Evolutionary conservation across 1,140 invertebrate species (phyloP), one percentile per base, ranked within the genome.

Genomic region (Brachionus calyciflorus): DNA sequence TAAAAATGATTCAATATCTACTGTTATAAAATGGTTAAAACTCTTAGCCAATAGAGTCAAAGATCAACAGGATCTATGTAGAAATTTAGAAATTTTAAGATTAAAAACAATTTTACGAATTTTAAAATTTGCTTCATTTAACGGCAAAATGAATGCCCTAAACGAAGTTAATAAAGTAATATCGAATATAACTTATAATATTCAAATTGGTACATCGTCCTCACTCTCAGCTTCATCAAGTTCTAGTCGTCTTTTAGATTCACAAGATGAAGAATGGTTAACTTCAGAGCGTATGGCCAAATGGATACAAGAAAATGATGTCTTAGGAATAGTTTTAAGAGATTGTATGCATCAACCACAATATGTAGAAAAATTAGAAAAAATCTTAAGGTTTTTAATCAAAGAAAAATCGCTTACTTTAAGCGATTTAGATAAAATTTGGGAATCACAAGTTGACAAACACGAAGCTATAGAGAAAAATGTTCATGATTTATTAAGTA

Each of bases 151-250:
- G 96, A 97, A 96, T 84, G 94, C 95, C 30, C 87, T 98, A 40
- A 98, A 98, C 86, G 96, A 98, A 89, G 93, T 98, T 41, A 98
- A 98, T 86, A 96, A 97, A 88, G 92, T 97, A 28, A 94, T 97
- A 53, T 90, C 91, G 28, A 77, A 46, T 14, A 76, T 76, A 21
- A 21, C 40, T 28, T 57, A 33, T 28, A 60, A 57, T 53, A 44
- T 57, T n/a, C 40, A 57, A 30, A 10, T 76, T n/a, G 40, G 49
- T 30, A 46, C 73, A 17, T 75, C 69, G 24, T 76, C 53, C 1
- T 76, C 73, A 5, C 21, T 76, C 5, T 46, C 53, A 5, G 33
- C 46, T 5, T 73, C 46, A 24, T 73, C 69, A 19, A 26, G 69
- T 14, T 33, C 51, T 28, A 19, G 46, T 73, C 69, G 44, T 7